Conservation (phyloP, 1,140 invertebrate species). For the Dysdera silvatica region DNA sequence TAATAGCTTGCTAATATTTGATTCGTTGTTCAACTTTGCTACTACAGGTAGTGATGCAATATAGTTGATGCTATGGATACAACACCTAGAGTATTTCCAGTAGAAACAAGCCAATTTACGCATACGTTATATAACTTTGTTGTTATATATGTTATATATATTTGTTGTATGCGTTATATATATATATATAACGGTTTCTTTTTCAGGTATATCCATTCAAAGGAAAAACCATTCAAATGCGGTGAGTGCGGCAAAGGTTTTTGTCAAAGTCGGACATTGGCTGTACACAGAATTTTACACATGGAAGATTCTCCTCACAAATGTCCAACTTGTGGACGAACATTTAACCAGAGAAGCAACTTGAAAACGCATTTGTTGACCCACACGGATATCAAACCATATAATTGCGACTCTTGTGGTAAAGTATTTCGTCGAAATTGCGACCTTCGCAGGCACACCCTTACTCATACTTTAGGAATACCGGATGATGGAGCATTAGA, state of each 20-base stretch:
- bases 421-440: constrained; percentile 40
- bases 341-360: constrained; percentile 80
- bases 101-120: no score
- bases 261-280: constrained; percentile 87
- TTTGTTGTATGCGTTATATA: no score
- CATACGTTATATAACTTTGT: no score
- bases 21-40: no score
- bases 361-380: constrained; percentile 84
- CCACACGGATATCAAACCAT: constrained; percentile 88
- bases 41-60: no score
- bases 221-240: constrained; percentile 96
- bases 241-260: constrained; percentile 92
- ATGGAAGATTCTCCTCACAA: constrained; percentile 84
- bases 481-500: constrained; percentile 16
- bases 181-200: constrained; percentile 33
- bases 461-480: constrained; percentile 68
- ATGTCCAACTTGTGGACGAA: constrained; percentile 66
- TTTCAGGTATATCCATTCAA: constrained; percentile 88
- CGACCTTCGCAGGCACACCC: constrained; percentile 56
- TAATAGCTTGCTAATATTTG: no score
- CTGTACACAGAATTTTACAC: constrained; percentile 85
- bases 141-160: no score
- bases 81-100: no score
- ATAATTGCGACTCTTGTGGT: constrained; percentile 43
- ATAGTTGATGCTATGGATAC: no score